These are phyloP conservation scores for Lamprotornis superbus DNA, from an alignment of 2,113 vertebrate species.

Conservation along the genomic window DNA sequence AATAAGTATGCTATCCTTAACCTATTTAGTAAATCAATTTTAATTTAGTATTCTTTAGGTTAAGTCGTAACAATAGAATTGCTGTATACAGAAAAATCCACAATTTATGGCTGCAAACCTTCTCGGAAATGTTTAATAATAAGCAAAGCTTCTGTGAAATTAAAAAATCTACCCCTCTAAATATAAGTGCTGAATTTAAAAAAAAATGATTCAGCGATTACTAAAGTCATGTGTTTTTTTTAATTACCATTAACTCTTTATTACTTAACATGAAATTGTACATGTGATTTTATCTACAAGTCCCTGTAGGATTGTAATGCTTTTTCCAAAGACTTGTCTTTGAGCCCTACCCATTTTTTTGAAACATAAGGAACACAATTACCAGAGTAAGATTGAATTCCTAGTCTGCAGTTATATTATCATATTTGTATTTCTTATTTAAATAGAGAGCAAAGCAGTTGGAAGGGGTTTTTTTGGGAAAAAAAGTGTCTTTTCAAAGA, in stretches of 20 bases:
- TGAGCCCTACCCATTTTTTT: neutral
- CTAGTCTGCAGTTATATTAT: neutral
- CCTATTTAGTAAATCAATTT: constrained; percentile 82
- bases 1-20: constrained; percentile 77
- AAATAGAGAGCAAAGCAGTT: constrained; percentile 44
- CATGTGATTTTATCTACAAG: constrained; percentile 54
- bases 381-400: neutral
- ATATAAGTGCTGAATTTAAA: constrained; percentile 31
- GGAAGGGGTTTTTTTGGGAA: neutral
- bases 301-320: constrained; percentile 16
- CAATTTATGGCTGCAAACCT: constrained; percentile 60
- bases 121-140: constrained; percentile 62
- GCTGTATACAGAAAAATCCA: constrained; percentile 51
- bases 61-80: constrained; percentile 68
- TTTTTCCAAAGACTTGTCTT: constrained; percentile 5
- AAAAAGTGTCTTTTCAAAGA: neutral
- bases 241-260: constrained; percentile 68
- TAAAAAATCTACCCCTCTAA: constrained; percentile 29
- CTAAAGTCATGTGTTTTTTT: neutral
- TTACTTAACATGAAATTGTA: constrained; percentile 37
- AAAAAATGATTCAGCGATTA: constrained; percentile 56
- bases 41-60: constrained; percentile 79
- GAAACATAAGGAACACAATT: neutral
- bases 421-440: constrained; percentile 14
- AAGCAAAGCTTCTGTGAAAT: constrained; percentile 59